Conservation (phyloP, 2,888 invertebrate genomes). For the Chymomyza procnemis region DNA sequence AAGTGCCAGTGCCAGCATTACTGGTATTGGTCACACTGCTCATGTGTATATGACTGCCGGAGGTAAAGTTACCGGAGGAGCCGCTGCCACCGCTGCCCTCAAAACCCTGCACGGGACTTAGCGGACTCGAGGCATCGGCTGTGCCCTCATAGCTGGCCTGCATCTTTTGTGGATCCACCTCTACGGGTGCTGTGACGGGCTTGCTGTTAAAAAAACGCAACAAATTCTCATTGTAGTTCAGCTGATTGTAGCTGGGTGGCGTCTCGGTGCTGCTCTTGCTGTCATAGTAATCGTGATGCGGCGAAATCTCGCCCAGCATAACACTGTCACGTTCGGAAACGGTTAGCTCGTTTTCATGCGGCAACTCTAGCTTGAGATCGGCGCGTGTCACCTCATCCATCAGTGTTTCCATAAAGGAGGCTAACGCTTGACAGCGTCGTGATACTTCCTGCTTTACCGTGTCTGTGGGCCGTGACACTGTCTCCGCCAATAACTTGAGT, state of each 20-base stretch:
- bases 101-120: constrained; percentile 75
- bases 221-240: constrained; percentile 91
- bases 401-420: constrained; percentile 86
- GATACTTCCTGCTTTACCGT: constrained; percentile 83
- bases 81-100: constrained; percentile 82
- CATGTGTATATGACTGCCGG: constrained; percentile 81
- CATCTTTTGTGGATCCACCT: constrained; percentile 79
- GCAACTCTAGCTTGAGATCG: constrained; percentile 81
- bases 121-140: constrained; percentile 56
- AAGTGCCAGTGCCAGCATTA: constrained; percentile 77
- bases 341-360: constrained; percentile 81
- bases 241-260: constrained; percentile 89
- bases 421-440: constrained; percentile 86
- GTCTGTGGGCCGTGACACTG: constrained; percentile 79
- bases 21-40: constrained; percentile 80
- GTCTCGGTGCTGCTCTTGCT: constrained; percentile 89
- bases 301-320: constrained; percentile 91
- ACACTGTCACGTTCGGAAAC: constrained; percentile 86
- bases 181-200: constrained; percentile 81
- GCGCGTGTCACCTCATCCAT: constrained; percentile 83
- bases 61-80: constrained; percentile 82
- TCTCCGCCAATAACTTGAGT: constrained; percentile 84
- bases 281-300: constrained; percentile 88
- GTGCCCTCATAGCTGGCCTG: constrained; percentile 78
- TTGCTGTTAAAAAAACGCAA: constrained; percentile 85